Evolutionary conservation across 1,140 invertebrate genomes (phyloP).

Genomic region (Varroa destructor): DNA sequence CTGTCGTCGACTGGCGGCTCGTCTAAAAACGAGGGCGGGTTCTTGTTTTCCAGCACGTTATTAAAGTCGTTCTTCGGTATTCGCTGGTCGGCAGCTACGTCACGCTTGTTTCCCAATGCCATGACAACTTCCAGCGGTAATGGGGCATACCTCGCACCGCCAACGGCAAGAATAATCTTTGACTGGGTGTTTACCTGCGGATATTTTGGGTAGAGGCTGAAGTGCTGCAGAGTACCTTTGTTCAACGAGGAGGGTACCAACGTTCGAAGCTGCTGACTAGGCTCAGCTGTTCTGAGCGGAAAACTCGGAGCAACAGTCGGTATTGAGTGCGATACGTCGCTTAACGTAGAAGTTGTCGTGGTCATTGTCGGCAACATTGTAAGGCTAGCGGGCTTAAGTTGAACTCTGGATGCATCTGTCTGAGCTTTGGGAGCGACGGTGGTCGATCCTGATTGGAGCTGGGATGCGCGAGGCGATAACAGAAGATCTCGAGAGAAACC

Average conservation of each 20-base stretch:
- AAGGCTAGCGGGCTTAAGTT: not conserved
- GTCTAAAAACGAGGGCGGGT: too few relatives aligned
- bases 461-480: not conserved
- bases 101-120: too few relatives aligned
- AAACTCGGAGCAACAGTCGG: not conserved
- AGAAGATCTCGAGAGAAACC: too few relatives aligned
- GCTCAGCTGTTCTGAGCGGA: not conserved
- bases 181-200: constrained; percentile 1
- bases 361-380: not conserved
- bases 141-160: constrained; percentile 11
- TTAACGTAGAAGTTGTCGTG: not conserved
- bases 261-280: not conserved
- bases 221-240: constrained; percentile 20
- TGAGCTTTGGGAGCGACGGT: not conserved
- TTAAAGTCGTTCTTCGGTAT: too few relatives aligned
- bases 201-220: constrained; percentile 12
- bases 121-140: not conserved
- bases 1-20: too few relatives aligned
- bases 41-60: too few relatives aligned
- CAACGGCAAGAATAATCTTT: constrained; percentile 23
- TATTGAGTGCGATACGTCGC: not conserved
- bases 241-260: constrained; percentile 16
- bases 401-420: not conserved
- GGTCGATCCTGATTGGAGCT: not conserved
- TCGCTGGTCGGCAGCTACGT: too few relatives aligned